A percentile compares a stretch with the other conserved stretches of the same genome.
Evolutionary conservation across 2,888 invertebrate genomes (phyloP).

Genomic region (Archaeoteleia sp.): DNA sequence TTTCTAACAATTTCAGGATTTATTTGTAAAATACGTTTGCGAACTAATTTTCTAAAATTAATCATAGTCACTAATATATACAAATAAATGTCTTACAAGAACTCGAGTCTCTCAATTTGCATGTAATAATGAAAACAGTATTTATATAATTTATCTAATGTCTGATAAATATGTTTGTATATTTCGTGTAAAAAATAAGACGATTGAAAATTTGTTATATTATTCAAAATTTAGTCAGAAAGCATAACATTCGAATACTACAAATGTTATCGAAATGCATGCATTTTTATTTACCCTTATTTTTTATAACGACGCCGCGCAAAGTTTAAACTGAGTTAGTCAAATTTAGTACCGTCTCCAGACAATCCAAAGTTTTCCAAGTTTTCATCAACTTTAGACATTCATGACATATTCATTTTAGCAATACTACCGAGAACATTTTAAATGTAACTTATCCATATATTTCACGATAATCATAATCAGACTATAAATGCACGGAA

Average conservation of each 20-base stretch:
- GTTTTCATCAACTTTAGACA: constrained; percentile 3
- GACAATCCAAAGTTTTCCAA: constrained; percentile 6
- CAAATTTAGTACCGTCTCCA: constrained; percentile 1
- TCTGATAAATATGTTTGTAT: too few species aligned
- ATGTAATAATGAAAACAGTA: background rate
- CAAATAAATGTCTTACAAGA: too few species aligned
- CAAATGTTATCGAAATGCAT: background rate
- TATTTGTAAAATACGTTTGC: too few species aligned
- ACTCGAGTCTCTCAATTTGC: too few species aligned
- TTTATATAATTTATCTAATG: background rate
- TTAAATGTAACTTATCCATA: too few species aligned
- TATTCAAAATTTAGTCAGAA: background rate
- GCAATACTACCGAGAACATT: background rate
- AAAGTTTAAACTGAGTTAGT: constrained; percentile 3
- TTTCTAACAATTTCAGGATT: too few species aligned
- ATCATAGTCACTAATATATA: background rate
- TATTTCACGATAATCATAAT: too few species aligned
- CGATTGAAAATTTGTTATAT: too few species aligned
- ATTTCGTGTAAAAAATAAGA: too few species aligned
- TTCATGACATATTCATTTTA: background rate
- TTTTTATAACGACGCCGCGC: background rate
- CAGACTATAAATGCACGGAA: too few species aligned
- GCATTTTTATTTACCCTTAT: background rate
- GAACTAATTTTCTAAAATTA: background rate
- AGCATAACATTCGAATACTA: background rate